Base-by-base conservation (phyloP, 2,888 invertebrate species). In the Augiades crinisus region DNA sequence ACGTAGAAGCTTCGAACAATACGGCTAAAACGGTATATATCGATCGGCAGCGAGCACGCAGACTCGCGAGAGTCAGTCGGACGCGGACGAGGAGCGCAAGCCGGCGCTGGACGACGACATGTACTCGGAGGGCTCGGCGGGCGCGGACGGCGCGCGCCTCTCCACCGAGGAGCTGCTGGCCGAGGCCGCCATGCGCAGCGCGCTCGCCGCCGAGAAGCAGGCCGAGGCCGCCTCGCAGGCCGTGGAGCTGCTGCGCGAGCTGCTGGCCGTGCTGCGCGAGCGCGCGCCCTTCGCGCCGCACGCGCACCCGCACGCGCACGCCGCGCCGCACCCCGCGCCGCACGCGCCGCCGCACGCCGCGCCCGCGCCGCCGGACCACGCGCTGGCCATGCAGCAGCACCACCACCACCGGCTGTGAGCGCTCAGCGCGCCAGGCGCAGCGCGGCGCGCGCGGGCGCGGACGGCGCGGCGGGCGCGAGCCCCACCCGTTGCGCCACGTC, bases 381-480 rank as follows among this genome's bases (percentile, higher is more conserved):
- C 63, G 12, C 61, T 57, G 14, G 60, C 60, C 17, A 59, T 62
- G 59, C 60, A 62, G 40, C 62, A 57, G 54, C 65, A 62, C 47
- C 64, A 65, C 41, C 66, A 66, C 46, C 62, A 60, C 14, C 54
- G 63, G 6, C 56, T 62, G 8, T 64, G 59, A 16, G 38, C 44
- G 37, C 19, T 40, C 14, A 27, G 43, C 27, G 36, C 12, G 19
- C 12, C 13, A 38, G 38, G 0, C 13, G 38, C 22, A 38, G 27
- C 10, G 27, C 38, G 8, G 46, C 40, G 47, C 5, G 47, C 14
- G 17, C 49, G 10, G 27, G 36, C 38, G 44, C 49, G 22, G 55
- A n/a, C n/a, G 94, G 93, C 12, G 80, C 85, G 36, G 91, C 92
- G 54, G 95, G 92, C 12, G 82, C 72, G 53, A 93, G 70, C 57